Percentiles rank a stretch among this genome's conserved stretches.
phyloP scores from a whole-genome alignment of 2,888 invertebrate species.

The Drosophila meridionalis region DNA sequence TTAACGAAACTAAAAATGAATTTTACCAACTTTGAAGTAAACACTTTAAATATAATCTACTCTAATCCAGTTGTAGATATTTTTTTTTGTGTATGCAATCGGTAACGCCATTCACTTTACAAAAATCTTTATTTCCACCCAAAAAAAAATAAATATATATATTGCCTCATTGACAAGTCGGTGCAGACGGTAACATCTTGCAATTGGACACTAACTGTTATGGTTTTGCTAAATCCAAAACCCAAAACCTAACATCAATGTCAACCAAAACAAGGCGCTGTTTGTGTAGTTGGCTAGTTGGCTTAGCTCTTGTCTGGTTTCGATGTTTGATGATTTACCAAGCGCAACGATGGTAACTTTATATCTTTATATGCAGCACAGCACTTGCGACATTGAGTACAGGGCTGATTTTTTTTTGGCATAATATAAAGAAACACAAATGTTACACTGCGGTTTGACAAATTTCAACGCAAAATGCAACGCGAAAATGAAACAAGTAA shows the following conservation, averaged over 20 bases:
- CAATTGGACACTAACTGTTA: slow-evolving; percentile 36
- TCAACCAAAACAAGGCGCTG: slow-evolving; percentile 46
- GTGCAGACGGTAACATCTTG: slow-evolving; percentile 24
- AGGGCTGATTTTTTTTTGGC: slow-evolving; percentile 46
- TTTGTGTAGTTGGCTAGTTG: slow-evolving; percentile 1
- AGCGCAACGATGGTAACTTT: slow-evolving; percentile 63
- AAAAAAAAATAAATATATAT: background rate
- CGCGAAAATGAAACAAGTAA: background rate
- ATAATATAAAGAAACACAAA: background rate
- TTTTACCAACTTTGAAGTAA: too few relatives aligned
- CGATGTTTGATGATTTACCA: slow-evolving; percentile 43
- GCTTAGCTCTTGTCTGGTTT: slow-evolving; percentile 27
- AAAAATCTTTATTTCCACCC: background rate
- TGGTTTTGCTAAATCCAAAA: slow-evolving; percentile 28
- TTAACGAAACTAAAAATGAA: too few relatives aligned
- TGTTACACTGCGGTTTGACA: slow-evolving; percentile 7
- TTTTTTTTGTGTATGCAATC: background rate
- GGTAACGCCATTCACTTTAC: background rate
- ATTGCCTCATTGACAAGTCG: slow-evolving; percentile 14
- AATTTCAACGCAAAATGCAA: slow-evolving; percentile 1
- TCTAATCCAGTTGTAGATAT: background rate
- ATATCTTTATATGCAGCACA: slow-evolving; percentile 58
- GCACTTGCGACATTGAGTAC: slow-evolving; percentile 70
- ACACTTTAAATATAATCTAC: too few relatives aligned
- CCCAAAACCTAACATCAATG: slow-evolving; percentile 64